Evolutionary conservation across 2,797 vertebrate genomes (phyloP), one percentile per base, ranked within the genome.

Genomic region (Knipowitschia caucasica): DNA sequence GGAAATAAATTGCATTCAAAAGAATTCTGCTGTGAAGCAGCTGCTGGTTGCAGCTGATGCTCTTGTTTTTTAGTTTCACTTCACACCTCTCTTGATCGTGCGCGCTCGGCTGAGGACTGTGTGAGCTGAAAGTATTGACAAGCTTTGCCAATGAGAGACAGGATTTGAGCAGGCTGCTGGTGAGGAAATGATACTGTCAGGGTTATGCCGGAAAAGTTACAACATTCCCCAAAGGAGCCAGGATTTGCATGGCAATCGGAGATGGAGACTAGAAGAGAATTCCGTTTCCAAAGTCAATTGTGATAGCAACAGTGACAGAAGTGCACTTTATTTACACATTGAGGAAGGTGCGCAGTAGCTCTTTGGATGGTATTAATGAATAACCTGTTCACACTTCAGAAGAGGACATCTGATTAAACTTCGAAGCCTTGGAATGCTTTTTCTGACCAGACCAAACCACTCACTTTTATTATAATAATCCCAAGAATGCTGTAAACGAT

Each of bases 11-110:
- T 62, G 77, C 77, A 76, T 78, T 80, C 60, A 80, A 67, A 85
- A 81, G 69, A 77, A 74, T 81, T 62, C 59, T 73, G 70, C 62
- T 53, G 65, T 69, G 62, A 59, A 73, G 71, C 83, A 87, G 80
- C 81, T 84, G 83, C 58, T 70, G 74, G 64, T 69, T 77, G 71
- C 77, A 80, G 82, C 78, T 75, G 78, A 77, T 11, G 40, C 62
- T 64, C 62, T 62, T 62, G 72, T 83, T 73, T 78, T 63, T 65
- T 54, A 33, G 14, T 66, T 64, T 71, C 64, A 45, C 71, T 75
- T 80, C 75, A 61, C 69, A 75, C 67, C 56, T 53, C 66, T 52
- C 60, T 51, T 14, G 7, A 49, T 66, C 60, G 59, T 57, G 69
- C 25, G 76, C 43, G 7, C 26, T 44, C 53, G 73, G 67, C 67